phyloP scores from a whole-genome alignment of 2,113 vertebrate genomes.

The Grammatotria lemairii region DNA sequence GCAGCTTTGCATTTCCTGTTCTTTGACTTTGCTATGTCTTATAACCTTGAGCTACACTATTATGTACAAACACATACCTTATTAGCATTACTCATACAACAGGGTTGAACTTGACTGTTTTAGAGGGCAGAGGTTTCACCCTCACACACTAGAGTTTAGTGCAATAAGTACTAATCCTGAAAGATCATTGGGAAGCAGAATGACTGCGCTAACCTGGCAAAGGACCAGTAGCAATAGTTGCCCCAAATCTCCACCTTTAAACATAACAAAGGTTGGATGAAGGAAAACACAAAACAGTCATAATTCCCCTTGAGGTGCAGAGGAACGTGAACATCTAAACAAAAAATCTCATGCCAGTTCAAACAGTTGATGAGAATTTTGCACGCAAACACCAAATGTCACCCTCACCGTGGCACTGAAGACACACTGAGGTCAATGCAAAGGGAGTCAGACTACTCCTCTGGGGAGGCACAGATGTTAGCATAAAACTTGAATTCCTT shows the following conservation, averaged over 20 bases:
- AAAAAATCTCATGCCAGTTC: background rate
- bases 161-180: background rate
- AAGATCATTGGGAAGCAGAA: background rate
- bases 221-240: background rate
- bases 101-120: background rate
- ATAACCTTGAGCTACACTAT: background rate
- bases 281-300: background rate
- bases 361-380: background rate
- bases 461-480: background rate
- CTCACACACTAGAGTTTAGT: background rate
- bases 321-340: background rate
- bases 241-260: background rate
- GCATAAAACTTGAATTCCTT: background rate
- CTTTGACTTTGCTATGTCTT: background rate
- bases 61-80: background rate
- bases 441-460: background rate
- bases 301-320: background rate
- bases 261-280: background rate
- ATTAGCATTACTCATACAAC: background rate
- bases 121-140: background rate
- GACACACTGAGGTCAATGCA: background rate
- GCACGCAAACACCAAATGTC: background rate
- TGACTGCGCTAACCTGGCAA: background rate
- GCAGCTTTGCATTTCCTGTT: background rate
- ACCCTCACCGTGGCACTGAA: background rate